A percentile compares a stretch with the other conserved stretches of the same genome.
Evolutionary conservation across 2,888 invertebrate species (phyloP).

Genomic region (Marronus borbonicus): DNA sequence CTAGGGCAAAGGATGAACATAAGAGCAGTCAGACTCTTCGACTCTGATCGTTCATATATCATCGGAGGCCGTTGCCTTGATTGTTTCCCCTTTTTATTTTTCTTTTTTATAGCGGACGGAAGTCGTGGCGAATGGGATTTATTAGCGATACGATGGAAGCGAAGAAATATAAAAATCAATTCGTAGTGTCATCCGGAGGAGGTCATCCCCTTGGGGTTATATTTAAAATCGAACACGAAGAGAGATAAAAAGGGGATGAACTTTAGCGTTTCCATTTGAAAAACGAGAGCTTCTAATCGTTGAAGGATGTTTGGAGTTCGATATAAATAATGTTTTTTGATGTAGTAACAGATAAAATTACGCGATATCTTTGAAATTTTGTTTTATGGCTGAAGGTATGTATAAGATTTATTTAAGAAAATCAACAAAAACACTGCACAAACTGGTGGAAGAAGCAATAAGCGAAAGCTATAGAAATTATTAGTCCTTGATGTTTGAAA

Average conservation of each 20-base stretch:
- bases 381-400: no score
- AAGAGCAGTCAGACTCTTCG: constrained; percentile 30
- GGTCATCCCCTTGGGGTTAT: background rate
- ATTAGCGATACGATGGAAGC: constrained; percentile 26
- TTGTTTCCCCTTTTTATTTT: constrained; percentile 29
- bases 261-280: no score
- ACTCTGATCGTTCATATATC: constrained; percentile 45
- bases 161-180: constrained; percentile 36
- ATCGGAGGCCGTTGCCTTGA: constrained; percentile 34
- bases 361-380: no score
- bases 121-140: constrained; percentile 17
- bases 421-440: no score
- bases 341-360: no score
- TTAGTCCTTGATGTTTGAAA: no score
- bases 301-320: no score
- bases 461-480: no score
- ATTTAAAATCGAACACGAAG: background rate
- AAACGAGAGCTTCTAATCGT: no score
- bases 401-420: no score
- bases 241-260: background rate
- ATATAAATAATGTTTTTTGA: no score
- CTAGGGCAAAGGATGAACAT: background rate
- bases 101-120: constrained; percentile 27
- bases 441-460: no score
- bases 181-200: constrained; percentile 10